Conservation (phyloP, 2,888 invertebrate genomes). For the Athrips mouffetella region DNA sequence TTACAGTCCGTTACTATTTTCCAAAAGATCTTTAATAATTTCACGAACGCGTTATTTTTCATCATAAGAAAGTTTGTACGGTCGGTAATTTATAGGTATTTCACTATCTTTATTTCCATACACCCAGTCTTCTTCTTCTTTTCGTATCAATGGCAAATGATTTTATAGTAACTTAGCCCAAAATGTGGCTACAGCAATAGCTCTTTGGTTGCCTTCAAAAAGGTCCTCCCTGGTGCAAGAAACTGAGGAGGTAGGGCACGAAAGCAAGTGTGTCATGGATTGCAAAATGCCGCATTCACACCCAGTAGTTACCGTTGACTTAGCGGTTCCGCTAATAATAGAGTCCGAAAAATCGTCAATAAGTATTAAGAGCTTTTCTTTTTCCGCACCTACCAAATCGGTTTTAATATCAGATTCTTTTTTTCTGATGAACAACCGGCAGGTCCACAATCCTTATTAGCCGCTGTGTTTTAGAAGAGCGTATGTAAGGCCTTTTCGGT, state of each 20-base stretch:
- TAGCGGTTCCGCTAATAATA: background rate
- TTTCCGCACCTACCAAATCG: background rate
- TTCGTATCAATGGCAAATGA: too few species aligned
- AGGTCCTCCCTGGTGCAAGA: too few species aligned
- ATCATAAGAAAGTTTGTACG: constrained; percentile 16
- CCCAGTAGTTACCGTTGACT: background rate
- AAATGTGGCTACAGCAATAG: too few species aligned
- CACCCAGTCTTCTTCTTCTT: too few species aligned
- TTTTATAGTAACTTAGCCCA: too few species aligned
- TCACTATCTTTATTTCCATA: background rate
- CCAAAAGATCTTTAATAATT: constrained; percentile 19
- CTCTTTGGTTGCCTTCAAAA: too few species aligned
- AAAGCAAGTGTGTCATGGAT: too few species aligned
- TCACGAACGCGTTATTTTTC: constrained; percentile 20
- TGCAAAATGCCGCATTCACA: too few species aligned
- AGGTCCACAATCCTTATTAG: background rate
- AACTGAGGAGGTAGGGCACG: too few species aligned
- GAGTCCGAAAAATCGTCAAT: background rate
- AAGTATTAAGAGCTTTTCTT: background rate
- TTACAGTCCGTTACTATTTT: too few species aligned
- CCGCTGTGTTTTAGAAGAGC: background rate
- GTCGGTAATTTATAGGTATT: constrained; percentile 3
- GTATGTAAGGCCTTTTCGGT: background rate
- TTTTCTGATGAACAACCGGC: background rate
- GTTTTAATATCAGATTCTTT: background rate